These are phyloP conservation scores for Magallana angulata DNA, from an alignment of 1,140 invertebrate species.

Conservation along the genomic window DNA sequence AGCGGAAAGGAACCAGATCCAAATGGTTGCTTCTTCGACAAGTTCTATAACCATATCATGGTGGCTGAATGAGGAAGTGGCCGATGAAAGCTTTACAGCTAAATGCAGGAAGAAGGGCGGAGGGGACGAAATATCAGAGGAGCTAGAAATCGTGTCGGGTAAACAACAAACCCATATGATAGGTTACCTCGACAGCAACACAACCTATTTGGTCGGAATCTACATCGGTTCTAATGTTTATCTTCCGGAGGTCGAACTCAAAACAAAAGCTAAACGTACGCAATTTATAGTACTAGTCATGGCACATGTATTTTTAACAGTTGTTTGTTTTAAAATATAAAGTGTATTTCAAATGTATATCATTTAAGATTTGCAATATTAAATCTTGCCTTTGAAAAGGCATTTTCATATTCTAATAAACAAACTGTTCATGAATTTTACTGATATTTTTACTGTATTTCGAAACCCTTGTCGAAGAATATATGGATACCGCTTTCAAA, in stretches of 20 bases:
- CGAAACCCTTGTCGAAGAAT: no score
- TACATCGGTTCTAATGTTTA: slow-evolving; percentile 3
- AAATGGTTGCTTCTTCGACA: not conserved
- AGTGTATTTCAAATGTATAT: no score
- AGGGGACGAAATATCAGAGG: slow-evolving; percentile 7
- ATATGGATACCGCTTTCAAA: no score
- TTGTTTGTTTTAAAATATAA: no score
- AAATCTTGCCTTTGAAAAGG: no score
- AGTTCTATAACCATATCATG: slow-evolving; percentile 9
- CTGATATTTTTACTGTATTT: no score
- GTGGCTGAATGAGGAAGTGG: not conserved
- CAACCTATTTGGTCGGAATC: not conserved
- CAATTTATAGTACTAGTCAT: no score
- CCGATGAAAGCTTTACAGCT: not conserved
- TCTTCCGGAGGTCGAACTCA: slow-evolving; percentile 4
- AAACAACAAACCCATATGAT: slow-evolving; percentile 24
- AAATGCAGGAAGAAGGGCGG: slow-evolving; percentile 15
- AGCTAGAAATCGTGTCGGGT: not conserved
- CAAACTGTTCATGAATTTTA: no score
- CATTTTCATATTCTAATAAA: no score
- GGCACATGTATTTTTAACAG: no score
- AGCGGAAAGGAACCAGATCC: not conserved
- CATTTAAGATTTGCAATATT: no score
- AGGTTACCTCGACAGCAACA: slow-evolving; percentile 4
- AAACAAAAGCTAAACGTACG: slow-evolving; percentile 5